Base-by-base conservation (phyloP, 2,888 invertebrate genomes). In the Pseudoips prasinana region DNA sequence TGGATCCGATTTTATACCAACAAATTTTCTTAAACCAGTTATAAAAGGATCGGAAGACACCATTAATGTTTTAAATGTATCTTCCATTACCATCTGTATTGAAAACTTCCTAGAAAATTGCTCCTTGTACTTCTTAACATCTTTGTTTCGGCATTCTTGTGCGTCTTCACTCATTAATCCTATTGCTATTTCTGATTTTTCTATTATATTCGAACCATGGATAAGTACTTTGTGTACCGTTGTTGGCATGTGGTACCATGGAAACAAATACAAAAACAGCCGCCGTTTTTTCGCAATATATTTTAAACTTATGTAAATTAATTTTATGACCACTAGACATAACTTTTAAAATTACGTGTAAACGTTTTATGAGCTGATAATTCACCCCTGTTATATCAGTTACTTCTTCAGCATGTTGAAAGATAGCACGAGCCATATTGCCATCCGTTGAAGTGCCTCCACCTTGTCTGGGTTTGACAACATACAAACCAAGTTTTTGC, bases 381-480 rank as follows among this genome's bases (percentile, higher is more conserved):
- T 37, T 33, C 7, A 37, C 25, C 7, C 30, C 33, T 22, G 39
- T 39, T 24, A 44, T 39, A 31, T 33, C 18, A 7, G 36, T 1
- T 6, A 26, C 23, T 29, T 30, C 30, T 33, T 33, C 36, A 17
- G 36, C 17, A 25, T 44, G 33, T 10, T 30, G 36, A 22, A 44
- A 39, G 1, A 43, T 30, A 6, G 8, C 19, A 10, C 39, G 38
- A n/a, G 39, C 34, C 7, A 26, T 26, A 33, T 33, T 33, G 7
- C 33, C 33, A 27, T 27, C 22, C 11, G 22, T 33, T 5, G 26
- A 22, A 17, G 22, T 32, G 6, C 25, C 20, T 11, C 35, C 32
- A 23, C 42, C 31, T 23, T 33, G 36, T 28, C 30, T 31, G 10
- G 39, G 36, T 28, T 36, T 35, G 18, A 39, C 43, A 3, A 44